Conservation (phyloP, 2,888 invertebrate genomes). For the Melieria picta region DNA sequence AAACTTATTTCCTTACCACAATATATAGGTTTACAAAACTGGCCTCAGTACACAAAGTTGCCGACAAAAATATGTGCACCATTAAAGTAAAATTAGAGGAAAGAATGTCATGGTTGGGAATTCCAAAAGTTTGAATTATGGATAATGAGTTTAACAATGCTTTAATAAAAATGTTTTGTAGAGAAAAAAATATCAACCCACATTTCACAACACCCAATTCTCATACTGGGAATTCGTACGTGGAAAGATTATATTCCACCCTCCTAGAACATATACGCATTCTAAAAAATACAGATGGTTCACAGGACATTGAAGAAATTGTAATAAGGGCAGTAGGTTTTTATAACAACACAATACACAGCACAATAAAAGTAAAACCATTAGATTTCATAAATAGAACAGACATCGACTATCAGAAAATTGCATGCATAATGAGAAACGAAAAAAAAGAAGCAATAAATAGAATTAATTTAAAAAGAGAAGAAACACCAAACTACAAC, state of each 20-base stretch:
- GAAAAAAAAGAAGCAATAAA: conserved; percentile 3
- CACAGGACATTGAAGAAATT: conserved; percentile 6
- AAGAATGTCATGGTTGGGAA: conserved; percentile 31
- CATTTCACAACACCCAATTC: conserved; percentile 31
- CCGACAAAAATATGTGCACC: conserved; percentile 33
- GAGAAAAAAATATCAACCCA: conserved; percentile 22
- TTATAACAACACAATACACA: conserved; percentile 21
- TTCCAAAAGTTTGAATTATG: conserved; percentile 28
- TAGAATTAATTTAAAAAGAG: conserved; percentile 4
- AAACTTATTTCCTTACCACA: conserved; percentile 26
- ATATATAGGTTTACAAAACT: conserved; percentile 39
- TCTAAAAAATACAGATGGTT: conserved; percentile 16
- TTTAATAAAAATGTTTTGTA: conserved; percentile 31
- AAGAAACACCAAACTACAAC: not conserved
- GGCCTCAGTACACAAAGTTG: conserved; percentile 20
- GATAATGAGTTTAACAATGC: conserved; percentile 36
- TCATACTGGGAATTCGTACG: conserved; percentile 25
- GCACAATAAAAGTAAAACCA: conserved; percentile 16
- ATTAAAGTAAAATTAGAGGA: conserved; percentile 21
- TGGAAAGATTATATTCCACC: conserved; percentile 23
- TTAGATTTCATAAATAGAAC: conserved; percentile 20
- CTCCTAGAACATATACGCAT: conserved; percentile 24
- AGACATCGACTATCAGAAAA: not conserved
- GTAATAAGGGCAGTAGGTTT: conserved; percentile 13
- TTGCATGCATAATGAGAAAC: not conserved